These are phyloP conservation scores for Hyperoodon ampullatus DNA, from an alignment of 2,113 vertebrate genomes.

Conservation along the genomic window DNA sequence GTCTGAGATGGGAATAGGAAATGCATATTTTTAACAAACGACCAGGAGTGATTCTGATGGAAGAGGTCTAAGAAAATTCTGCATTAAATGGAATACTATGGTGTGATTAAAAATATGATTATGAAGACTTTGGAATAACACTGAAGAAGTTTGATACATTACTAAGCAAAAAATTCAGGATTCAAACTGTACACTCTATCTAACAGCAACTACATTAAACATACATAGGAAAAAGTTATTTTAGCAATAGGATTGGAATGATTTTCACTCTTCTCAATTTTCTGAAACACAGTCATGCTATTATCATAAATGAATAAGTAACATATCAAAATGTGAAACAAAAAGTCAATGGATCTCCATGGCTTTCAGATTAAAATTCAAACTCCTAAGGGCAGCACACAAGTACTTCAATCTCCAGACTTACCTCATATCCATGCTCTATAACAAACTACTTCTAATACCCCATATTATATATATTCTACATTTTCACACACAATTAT, in stretches of 20 bases:
- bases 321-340: not conserved
- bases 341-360: not conserved
- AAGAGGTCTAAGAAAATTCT: not conserved
- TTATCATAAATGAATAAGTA: not conserved
- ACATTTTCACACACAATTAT: not conserved
- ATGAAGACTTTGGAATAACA: not conserved
- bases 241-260: not conserved
- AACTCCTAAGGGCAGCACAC: not conserved
- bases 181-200: not conserved
- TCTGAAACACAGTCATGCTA: not conserved
- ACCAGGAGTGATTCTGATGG: not conserved
- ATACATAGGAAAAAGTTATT: not conserved
- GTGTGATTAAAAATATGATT: not conserved
- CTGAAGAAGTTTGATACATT: not conserved
- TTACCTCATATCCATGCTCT: not conserved
- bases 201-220: constrained; percentile 25
- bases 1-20: not conserved
- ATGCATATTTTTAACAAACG: not conserved
- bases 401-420: not conserved
- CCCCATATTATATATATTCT: not conserved
- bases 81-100: not conserved
- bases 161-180: not conserved
- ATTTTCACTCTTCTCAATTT: not conserved
- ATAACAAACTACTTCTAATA: not conserved
- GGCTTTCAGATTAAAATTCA: not conserved